Evolutionary conservation across 2,113 vertebrate species (phyloP), one percentile per base, ranked within the genome.

Genomic region (Chascanopsetta lugubris): DNA sequence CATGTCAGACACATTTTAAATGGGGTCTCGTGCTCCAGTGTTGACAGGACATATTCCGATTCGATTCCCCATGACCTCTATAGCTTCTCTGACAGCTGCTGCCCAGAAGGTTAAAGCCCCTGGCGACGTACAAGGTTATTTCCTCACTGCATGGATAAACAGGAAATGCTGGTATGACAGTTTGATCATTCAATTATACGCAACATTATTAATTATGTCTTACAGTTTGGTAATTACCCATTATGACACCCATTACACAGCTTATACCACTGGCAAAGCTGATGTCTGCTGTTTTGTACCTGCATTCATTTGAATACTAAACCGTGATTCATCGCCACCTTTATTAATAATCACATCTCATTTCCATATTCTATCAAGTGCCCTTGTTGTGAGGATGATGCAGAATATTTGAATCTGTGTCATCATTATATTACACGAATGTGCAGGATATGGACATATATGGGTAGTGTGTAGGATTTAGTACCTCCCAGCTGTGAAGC

Each of bases 251-350:
- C 11, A n/a, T 24, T 22, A 47, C 45, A 47, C 1, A 22, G 21
- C 45, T 47, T 13, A n/a, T n/a, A 22, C 20, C 11, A 8, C 18
- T 34, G 5, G 32, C 6, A 61, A 71, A 58, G 27, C 42, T 17
- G 3, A 5, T 17, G 1, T 45, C 30, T 54, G 6, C 46, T 40
- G 2, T 47, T 46, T 56, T 4, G 10, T 18, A 51, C 38, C 24
- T 43, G 42, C 55, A 64, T 34, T 66, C 2, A 56, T 83, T 83
- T 72, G 22, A 78, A 79, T 42, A 38, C 15, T 17, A 42, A 49
- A 58, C 8, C 12, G 49, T 3, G 4, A 61, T 51, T 61, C 21
- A 47, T 45, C 4, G 46, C 32, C 26, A 50, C 15, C 58, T 61
- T 69, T 45, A 57, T 72, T 74, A 70, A 55, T 71, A 66, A 32